Conservation (phyloP, 1,140 invertebrate species). For the Hycleus cichorii region DNA sequence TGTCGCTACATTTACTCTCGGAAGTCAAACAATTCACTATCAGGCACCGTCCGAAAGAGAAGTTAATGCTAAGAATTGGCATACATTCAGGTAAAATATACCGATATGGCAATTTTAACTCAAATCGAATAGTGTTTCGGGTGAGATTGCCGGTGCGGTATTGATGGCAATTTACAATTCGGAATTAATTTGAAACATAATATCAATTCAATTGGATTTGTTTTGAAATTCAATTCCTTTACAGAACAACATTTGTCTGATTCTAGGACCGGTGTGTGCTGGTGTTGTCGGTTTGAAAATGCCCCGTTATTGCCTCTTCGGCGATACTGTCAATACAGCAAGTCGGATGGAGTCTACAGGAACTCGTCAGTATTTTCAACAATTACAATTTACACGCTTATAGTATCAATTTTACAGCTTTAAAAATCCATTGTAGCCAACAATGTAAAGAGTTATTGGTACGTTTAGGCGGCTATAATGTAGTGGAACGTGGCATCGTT, state of each 20-base stretch:
- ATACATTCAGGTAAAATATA: conserved; percentile 71
- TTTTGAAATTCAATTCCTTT: too few relatives aligned
- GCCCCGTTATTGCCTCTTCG: conserved; percentile 85
- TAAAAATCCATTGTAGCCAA: conserved; percentile 79
- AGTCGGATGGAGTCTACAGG: conserved; percentile 91
- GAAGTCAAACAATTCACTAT: conserved; percentile 82
- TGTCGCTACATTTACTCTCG: conserved; percentile 79
- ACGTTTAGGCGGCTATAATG: conserved; percentile 68
- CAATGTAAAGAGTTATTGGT: conserved; percentile 67
- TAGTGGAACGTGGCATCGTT: conserved; percentile 70
- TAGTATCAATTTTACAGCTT: conserved; percentile 45
- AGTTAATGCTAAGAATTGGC: conserved; percentile 80
- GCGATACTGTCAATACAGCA: conserved; percentile 89
- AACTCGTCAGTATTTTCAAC: conserved; percentile 47
- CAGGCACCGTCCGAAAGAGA: conserved; percentile 74
- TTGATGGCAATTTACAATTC: background rate
- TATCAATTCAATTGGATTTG: background rate
- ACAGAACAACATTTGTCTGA: background rate
- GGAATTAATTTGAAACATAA: too few relatives aligned
- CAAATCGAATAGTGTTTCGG: too few relatives aligned
- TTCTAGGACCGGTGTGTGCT: conserved; percentile 66
- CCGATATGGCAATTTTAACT: too few relatives aligned
- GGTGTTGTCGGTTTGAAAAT: conserved; percentile 86
- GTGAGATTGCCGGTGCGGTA: too few relatives aligned
- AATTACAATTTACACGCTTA: background rate